Evolutionary conservation across 2,797 vertebrate genomes (phyloP).

Genomic region (Avahi laniger): DNA sequence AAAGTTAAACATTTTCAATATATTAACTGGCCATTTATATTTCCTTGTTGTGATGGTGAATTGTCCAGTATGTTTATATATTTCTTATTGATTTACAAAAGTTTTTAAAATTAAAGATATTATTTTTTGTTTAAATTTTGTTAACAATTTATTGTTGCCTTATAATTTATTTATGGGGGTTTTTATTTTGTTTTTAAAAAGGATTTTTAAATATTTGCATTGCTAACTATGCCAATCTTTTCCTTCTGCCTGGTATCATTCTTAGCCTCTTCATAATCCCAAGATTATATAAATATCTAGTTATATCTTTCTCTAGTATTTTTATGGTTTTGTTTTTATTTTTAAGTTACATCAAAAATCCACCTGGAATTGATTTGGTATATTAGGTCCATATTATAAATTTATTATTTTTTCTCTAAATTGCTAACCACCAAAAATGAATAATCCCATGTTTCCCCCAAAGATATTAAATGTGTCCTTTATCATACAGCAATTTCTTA

Average conservation of each 20-base stretch:
- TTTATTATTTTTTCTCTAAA: not conserved
- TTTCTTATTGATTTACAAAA: slow-evolving; percentile 31
- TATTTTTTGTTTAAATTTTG: slow-evolving; percentile 28
- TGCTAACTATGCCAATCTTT: not conserved
- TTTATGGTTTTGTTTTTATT: slow-evolving; percentile 43
- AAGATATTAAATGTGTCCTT: not conserved
- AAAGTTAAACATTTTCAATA: slow-evolving; percentile 41
- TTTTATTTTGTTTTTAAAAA: slow-evolving; percentile 25
- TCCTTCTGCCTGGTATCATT: not conserved
- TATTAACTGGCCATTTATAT: not conserved
- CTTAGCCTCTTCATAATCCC: not conserved
- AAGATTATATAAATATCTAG: slow-evolving; percentile 20
- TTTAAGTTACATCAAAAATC: slow-evolving; percentile 38
- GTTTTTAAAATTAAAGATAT: not conserved
- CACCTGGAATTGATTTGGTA: slow-evolving; percentile 39
- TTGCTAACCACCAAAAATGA: not conserved
- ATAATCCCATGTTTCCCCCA: not conserved
- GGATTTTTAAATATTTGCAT: slow-evolving; percentile 20
- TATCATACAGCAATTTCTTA: not conserved
- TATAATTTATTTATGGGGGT: not conserved
- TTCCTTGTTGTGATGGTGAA: not conserved
- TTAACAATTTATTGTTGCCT: slow-evolving; percentile 19
- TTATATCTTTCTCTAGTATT: slow-evolving; percentile 24
- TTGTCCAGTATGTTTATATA: not conserved
- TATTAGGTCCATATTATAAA: slow-evolving; percentile 12